Evolutionary conservation across 2,113 vertebrate genomes (phyloP).

Genomic region (Gymnocephalus cernua): DNA sequence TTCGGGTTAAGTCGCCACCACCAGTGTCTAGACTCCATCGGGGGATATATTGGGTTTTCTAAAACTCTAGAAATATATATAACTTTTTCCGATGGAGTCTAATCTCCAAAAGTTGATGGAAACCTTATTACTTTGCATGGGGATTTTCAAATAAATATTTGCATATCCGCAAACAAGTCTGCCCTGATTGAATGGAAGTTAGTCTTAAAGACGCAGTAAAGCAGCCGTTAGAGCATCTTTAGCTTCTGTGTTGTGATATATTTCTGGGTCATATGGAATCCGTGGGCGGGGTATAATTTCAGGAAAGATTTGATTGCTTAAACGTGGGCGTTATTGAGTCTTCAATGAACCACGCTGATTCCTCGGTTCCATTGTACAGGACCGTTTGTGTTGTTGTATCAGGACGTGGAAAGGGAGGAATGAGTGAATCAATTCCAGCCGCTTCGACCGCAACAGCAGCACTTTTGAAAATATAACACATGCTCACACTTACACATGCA

Average conservation of each 20-base stretch:
- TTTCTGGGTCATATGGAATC: slow-evolving; percentile 12
- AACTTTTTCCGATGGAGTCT: too few relatives aligned
- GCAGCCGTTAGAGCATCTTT: not conserved
- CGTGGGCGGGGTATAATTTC: not conserved
- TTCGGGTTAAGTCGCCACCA: too few relatives aligned
- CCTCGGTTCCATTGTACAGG: not conserved
- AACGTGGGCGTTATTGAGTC: not conserved
- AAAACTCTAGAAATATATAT: too few relatives aligned
- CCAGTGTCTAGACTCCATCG: too few relatives aligned
- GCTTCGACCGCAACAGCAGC: not conserved
- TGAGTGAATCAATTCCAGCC: not conserved
- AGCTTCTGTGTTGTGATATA: not conserved
- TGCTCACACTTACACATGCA: slow-evolving; percentile 37
- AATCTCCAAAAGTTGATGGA: too few relatives aligned
- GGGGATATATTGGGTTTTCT: too few relatives aligned
- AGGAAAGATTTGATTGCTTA: not conserved
- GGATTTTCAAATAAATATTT: too few relatives aligned
- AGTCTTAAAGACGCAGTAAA: slow-evolving; percentile 19
- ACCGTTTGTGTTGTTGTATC: not conserved
- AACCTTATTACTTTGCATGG: too few relatives aligned
- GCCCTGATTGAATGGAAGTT: too few relatives aligned
- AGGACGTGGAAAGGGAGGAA: not conserved
- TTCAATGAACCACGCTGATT: not conserved
- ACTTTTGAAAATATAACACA: slow-evolving; percentile 32
- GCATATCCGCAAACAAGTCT: too few relatives aligned